A percentile compares a stretch with the other conserved stretches of the same genome.
Conservation (phyloP, 2,797 vertebrate genomes). For the Xenopus petersii region DNA sequence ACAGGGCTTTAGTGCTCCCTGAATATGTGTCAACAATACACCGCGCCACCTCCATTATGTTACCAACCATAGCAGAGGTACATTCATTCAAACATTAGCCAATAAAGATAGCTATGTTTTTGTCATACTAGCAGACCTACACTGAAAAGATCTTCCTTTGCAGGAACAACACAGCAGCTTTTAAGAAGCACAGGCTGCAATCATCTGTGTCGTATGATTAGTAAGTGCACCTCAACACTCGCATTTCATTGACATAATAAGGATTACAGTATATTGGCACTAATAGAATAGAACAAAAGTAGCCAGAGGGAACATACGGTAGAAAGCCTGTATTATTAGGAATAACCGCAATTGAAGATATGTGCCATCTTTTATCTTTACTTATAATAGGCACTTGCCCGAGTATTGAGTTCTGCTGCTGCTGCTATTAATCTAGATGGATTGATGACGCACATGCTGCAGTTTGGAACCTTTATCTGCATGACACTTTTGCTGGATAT, state of each 20-base stretch:
- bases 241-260: conserved; percentile 9
- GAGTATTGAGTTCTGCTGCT: not conserved
- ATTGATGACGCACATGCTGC: not conserved
- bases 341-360: not conserved
- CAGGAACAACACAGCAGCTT: not conserved
- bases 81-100: too few species aligned
- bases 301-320: not conserved
- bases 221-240: not conserved
- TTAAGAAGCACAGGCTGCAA: not conserved
- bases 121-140: too few species aligned
- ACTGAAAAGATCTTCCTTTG: too few species aligned
- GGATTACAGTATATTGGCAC: conserved; percentile 3
- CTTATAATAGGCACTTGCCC: not conserved
- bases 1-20: too few species aligned
- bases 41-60: too few species aligned
- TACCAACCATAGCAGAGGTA: too few species aligned
- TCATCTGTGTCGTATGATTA: not conserved
- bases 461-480: conserved; percentile 2
- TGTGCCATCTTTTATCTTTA: not conserved
- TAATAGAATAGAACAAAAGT: not conserved
- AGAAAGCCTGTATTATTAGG: not conserved
- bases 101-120: too few species aligned
- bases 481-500: not conserved
- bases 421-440: conserved; percentile 1
- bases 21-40: too few species aligned